Evolutionary conservation across 53 echinoderm and acorn worm species (phyloP), one percentile per base, ranked within the genome.

Genomic region (Holothuria scabra): DNA sequence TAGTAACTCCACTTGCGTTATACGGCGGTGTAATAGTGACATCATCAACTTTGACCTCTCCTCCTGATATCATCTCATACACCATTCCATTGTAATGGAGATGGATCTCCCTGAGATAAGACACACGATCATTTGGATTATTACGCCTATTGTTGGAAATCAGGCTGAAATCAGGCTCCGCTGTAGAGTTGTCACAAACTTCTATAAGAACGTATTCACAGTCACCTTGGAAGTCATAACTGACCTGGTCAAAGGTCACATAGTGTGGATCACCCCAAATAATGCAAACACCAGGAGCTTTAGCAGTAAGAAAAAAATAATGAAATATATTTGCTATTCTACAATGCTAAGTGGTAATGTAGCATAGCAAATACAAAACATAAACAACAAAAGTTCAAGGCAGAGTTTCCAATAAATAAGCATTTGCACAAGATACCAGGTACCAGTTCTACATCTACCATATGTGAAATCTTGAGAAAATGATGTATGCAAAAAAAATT

Each of bases 231-330:
- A 80, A 91, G 84, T 88, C 84, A 38, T 88, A 91, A 7, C 68
- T 86, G 49, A 26, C 60, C 5, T 81, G 34, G 74, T 95, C 95
- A 82, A 95, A 95, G 37, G 93, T 95, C 84, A 93, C 59, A 70
- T 93, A 95, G 61, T 95, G 91, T 7, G 93, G 90, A 62, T 90
- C 86, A 23, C 87, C 87, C 84, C 84, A 87, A 29, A 90, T 84
- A 59, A 87, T 87, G 65, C 93, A 90, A 16, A 87, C 81, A n/a
- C 87, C 90, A 61, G 76, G 63, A 41, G 84, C 90, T 89, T 44
- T 57, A 22, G 23, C 23, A 84, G 79, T 20, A 59, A 59, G 49
- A 24, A 37, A 38, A 13, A 18, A 44, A 23, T 13, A 11, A 64
- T 64, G 2, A 28, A 28, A 12, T 26, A 64, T 26, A 26, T 12